Evolutionary conservation across 2,113 vertebrate genomes (phyloP), one percentile per base, ranked within the genome.

Genomic region (Erythrolamprus reginae): DNA sequence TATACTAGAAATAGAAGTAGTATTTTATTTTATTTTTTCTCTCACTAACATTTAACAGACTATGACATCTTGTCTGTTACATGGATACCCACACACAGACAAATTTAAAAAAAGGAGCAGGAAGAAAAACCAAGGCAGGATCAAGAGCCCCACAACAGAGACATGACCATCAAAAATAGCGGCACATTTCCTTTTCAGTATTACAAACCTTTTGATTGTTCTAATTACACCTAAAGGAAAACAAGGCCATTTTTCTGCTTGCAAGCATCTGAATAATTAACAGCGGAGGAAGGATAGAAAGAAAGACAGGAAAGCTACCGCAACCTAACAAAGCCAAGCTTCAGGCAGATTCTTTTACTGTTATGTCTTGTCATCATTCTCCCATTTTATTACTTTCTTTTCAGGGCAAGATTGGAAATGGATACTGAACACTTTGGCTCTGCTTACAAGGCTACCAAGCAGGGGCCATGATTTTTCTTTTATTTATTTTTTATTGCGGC

Each of bases 211-310:
- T 96, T 89, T 96, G 94, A 97, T 96, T 96, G 94, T 93, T 97
- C 96, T 97, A 97, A 98, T 97, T 97, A 96, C 95, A 97, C 93
- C 94, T 97, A 95, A 94, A 97, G 94, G 94, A 96, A 97, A 97
- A 96, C 92, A 97, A 96, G 95, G 92, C 88, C 92, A 24, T 1
- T 93, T 92, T 95, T 92, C 95, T 93, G 89, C 87, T 93, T 96
- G 84, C 61, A 94, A 96, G 93, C 42, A 33, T 85, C 94, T 96
- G 94, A 97, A 97, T 97, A 97, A 97, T 98, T 97, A 96, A 97
- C 47, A 26, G 87, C 42, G 93, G 93, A 95, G 94, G 91, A 96
- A 96, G 95, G 93, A 95, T 96, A 23, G 85, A 33, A 86, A 13
- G 61, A 93, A 94, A 95, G 77, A 89, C 38, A 92, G 89, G 85